Evolutionary conservation across 2,797 vertebrate genomes (phyloP).

Genomic region (Garrulus glandarius): DNA sequence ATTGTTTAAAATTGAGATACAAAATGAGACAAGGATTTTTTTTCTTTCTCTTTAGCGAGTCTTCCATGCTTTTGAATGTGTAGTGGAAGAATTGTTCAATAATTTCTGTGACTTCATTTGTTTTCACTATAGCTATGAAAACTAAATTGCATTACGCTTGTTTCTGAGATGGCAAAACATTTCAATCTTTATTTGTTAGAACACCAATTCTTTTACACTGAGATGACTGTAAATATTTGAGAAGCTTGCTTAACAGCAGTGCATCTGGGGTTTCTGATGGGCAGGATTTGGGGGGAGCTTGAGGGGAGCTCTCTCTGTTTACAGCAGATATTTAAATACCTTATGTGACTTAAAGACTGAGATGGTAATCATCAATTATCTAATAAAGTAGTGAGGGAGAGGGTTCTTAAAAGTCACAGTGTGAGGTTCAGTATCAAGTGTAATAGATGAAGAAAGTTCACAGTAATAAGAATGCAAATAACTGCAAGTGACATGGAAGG

Average conservation of each 20-base stretch:
- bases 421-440: neutral
- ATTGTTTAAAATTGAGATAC: constrained; percentile 54
- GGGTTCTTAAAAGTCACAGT: neutral
- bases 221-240: neutral
- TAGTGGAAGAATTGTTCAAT: neutral
- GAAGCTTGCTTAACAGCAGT: neutral
- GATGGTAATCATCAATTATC: fast-evolving
- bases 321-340: neutral
- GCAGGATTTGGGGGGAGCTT: neutral
- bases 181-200: neutral
- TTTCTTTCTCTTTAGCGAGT: neutral
- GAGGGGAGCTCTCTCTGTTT: neutral
- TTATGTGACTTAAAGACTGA: fast-evolving
- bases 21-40: constrained; percentile 20
- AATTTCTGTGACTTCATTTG: neutral
- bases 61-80: neutral
- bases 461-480: neutral
- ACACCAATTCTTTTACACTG: neutral
- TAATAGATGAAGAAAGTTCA: neutral
- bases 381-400: neutral
- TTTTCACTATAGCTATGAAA: neutral
- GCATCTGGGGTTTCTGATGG: neutral
- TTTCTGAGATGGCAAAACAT: neutral
- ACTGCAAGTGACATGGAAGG: neutral
- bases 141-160: neutral